These are phyloP conservation scores for Luscinia luscinia DNA, from an alignment of 2,797 vertebrate genomes.

Conservation along the genomic window DNA sequence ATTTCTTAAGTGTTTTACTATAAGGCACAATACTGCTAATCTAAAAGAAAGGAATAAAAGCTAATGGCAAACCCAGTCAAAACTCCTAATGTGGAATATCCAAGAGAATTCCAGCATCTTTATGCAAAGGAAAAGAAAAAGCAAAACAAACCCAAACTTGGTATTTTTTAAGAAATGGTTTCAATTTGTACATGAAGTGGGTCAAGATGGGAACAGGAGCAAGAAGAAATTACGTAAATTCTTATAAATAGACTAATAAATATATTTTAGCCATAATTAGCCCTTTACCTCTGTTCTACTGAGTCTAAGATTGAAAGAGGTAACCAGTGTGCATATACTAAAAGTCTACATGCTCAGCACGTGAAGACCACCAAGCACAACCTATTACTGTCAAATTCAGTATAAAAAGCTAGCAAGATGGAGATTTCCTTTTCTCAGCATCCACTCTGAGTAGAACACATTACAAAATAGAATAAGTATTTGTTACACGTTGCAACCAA, in stretches of 20 bases:
- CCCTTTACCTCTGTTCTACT: conserved; percentile 70
- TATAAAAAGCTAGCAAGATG: conserved; percentile 31
- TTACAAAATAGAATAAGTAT: conserved; percentile 10
- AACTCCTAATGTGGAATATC: not conserved
- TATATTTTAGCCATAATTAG: conserved; percentile 60
- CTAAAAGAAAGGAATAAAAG: conserved; percentile 53
- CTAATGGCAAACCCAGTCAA: conserved; percentile 4
- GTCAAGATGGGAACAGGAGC: not conserved
- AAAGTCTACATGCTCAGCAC: conserved; percentile 59
- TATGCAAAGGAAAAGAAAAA: not conserved
- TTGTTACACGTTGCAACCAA: not conserved
- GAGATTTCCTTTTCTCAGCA: conserved; percentile 35
- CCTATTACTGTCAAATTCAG: conserved; percentile 44
- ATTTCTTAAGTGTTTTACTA: conserved; percentile 42
- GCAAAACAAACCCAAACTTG: not conserved
- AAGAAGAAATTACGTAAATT: conserved; percentile 18
- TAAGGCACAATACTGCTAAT: conserved; percentile 70
- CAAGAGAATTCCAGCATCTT: conserved; percentile 26
- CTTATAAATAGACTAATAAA: conserved; percentile 73
- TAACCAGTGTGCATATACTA: conserved; percentile 66
- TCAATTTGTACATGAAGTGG: not conserved
- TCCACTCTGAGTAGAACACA: not conserved
- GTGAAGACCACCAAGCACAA: conserved; percentile 50
- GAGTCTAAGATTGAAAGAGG: conserved; percentile 64
- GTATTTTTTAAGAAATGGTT: not conserved